These are phyloP conservation scores for Agonopterix arenella DNA, from an alignment of 2,888 invertebrate species.

Conservation along the genomic window DNA sequence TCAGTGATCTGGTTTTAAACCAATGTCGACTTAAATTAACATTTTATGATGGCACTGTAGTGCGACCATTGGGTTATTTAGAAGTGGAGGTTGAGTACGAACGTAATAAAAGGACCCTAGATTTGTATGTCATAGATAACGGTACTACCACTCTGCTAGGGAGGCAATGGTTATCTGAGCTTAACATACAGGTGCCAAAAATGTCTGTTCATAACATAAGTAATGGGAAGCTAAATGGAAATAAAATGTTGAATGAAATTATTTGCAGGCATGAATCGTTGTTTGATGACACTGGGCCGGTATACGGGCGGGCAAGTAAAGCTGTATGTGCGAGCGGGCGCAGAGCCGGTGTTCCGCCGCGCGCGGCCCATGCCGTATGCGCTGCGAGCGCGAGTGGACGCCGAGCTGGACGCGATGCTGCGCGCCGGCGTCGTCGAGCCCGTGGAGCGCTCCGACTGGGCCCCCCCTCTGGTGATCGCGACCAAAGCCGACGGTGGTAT, in stretches of 20 bases:
- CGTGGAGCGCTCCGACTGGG: not conserved
- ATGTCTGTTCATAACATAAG: not conserved
- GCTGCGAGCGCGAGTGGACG: not conserved
- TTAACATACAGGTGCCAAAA: not conserved
- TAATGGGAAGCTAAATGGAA: too few relatives aligned
- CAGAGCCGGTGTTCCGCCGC: too few relatives aligned
- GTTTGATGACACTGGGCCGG: too few relatives aligned
- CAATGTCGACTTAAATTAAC: not conserved
- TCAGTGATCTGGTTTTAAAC: not conserved
- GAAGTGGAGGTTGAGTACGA: not conserved
- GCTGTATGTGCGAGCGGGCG: too few relatives aligned
- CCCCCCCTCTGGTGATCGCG: not conserved
- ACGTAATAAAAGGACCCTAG: not conserved
- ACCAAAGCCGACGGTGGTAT: too few relatives aligned
- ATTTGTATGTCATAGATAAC: not conserved
- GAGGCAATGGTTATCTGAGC: not conserved
- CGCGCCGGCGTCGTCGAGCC: too few relatives aligned
- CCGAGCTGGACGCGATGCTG: not conserved
- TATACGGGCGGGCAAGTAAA: too few relatives aligned
- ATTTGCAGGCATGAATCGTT: too few relatives aligned
- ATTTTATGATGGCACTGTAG: not conserved
- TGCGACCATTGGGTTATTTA: not conserved
- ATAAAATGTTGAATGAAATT: too few relatives aligned
- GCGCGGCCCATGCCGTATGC: too few relatives aligned
- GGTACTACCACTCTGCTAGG: not conserved